phyloP scores from a whole-genome alignment of 2,888 invertebrate species.

The Ennomos quercinarius region DNA sequence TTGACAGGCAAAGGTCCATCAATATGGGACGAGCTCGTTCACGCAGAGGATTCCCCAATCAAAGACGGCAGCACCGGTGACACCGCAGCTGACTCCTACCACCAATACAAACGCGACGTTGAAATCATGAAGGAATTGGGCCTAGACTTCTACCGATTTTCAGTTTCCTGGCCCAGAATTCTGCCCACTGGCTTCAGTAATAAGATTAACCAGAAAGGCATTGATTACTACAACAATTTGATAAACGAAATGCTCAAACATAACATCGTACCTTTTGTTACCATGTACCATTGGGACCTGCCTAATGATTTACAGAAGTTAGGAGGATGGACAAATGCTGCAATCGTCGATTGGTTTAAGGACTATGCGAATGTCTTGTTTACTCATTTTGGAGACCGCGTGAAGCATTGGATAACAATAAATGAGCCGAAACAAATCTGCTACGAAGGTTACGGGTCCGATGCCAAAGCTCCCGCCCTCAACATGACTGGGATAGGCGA shows the following conservation, averaged over 20 bases:
- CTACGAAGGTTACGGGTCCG: constrained; percentile 64
- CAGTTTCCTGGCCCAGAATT: constrained; percentile 88
- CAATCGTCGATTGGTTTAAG: constrained; percentile 81
- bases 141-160: constrained; percentile 84
- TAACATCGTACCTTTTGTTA: constrained; percentile 85
- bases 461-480: constrained; percentile 62
- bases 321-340: constrained; percentile 86
- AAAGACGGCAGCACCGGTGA: constrained; percentile 77
- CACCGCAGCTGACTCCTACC: constrained; percentile 88
- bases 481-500: constrained; percentile 71
- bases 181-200: constrained; percentile 85
- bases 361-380: constrained; percentile 84
- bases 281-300: constrained; percentile 87
- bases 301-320: constrained; percentile 82
- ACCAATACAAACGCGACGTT: constrained; percentile 84
- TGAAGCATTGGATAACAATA: constrained; percentile 85
- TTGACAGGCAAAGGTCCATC: constrained; percentile 84
- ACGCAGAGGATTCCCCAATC: constrained; percentile 54
- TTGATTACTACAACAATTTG: constrained; percentile 87
- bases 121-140: constrained; percentile 71
- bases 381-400: constrained; percentile 74
- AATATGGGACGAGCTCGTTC: constrained; percentile 81
- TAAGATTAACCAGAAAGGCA: constrained; percentile 83
- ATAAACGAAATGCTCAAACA: constrained; percentile 84
- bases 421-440: constrained; percentile 83